Base-by-base conservation (phyloP, 2,113 vertebrate species). In the Gobius niger region DNA sequence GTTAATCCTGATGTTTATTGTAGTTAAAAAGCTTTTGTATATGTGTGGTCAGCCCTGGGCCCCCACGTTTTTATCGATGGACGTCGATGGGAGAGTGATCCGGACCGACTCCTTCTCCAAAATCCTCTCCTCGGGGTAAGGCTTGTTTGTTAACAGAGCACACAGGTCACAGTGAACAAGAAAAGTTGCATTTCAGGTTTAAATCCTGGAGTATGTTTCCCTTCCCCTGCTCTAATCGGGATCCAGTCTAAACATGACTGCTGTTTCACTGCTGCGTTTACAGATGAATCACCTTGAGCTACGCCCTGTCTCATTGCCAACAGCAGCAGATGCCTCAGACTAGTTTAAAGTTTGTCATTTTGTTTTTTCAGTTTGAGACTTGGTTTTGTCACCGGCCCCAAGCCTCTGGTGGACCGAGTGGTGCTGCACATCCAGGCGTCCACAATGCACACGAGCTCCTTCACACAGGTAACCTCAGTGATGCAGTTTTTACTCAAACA, bases 301-400 rank as follows among this genome's bases (percentile, higher is more conserved):
- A 42, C 40, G 16, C 40, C 34, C 13, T 41, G 7, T 41, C 41
- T 7, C 6, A 7, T 59, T 34, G 44, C 10, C 44, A 50, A 50
- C 8, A 53, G 10, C 5, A 56, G 53, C 18, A 12, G 53, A 34
- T 34, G 18, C 19, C 5, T 34, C 40, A 5, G 14, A 16, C 24
- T 60, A 40, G 57, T 44, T 60, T 59, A 5, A 19, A 12, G 9
- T 54, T 4, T 54, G 1, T 54, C 41, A 0, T 12, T 6, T 7
- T 15, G 47, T n/a, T 64, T 56, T 51, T 62, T 34, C 78, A 99
- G 96, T 16, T 81, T 99, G 80, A 93, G 96, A 88, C 83, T 98
- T 12, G 96, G 96, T 14, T 99, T 98, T 81, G 74, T 99, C 70
- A 96, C 96, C 0, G 96, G 96, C 9, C 96, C 98, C 4, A 97